A percentile compares a stretch with the other conserved stretches of the same genome.
phyloP scores from a whole-genome alignment of 2,888 invertebrate species.

The Drosophila robusta region DNA sequence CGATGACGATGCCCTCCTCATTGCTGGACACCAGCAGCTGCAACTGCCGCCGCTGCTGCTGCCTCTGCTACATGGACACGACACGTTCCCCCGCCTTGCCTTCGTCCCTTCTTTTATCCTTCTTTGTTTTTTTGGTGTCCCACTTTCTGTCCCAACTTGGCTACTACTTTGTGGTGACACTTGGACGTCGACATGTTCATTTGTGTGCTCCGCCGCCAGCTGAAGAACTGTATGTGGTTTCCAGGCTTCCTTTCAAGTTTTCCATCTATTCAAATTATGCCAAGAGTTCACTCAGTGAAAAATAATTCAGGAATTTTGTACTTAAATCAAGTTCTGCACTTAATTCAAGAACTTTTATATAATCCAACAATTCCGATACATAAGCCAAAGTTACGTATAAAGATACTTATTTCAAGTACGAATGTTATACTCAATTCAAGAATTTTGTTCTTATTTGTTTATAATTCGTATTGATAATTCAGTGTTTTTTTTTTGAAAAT shows the following conservation, averaged over 20 bases:
- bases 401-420: no score
- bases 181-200: conserved; percentile 75
- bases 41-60: conserved; percentile 24
- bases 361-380: no score
- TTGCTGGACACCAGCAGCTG: conserved; percentile 50
- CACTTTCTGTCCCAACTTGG: conserved; percentile 22
- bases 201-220: conserved; percentile 33
- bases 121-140: no score
- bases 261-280: background rate
- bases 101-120: conserved; percentile 6
- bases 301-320: no score
- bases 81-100: conserved; percentile 28
- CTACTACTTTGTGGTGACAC: conserved; percentile 66
- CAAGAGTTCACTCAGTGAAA: background rate
- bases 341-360: no score
- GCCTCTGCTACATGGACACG: conserved; percentile 44
- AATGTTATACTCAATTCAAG: no score
- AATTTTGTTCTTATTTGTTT: no score
- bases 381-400: no score
- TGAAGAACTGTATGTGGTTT: background rate
- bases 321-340: no score
- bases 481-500: no score
- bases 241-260: background rate
- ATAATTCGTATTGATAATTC: no score
- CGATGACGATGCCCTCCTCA: conserved; percentile 51